Base-by-base conservation (phyloP, 2,797 vertebrate species). In the Tenualosa thibaudeaui region DNA sequence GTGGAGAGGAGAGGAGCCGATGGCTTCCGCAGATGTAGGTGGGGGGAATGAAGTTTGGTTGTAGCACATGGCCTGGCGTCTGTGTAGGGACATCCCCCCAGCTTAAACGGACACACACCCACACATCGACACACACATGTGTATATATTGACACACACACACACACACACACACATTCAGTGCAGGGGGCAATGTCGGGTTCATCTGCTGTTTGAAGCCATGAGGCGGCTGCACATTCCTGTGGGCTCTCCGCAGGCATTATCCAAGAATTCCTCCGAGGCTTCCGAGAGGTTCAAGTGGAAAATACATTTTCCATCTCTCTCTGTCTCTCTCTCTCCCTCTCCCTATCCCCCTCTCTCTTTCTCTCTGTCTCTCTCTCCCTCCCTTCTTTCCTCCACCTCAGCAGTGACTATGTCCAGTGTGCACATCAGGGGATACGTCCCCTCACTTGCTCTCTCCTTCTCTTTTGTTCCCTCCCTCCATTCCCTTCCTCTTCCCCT, bases 231-330 rank as follows among this genome's bases (percentile, higher is more conserved):
- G 82, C 82, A 53, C 89, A 91, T 92, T 92, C 90, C 88, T 92
- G 91, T 90, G 91, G 91, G 86, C 86, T 85, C 85, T 89, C 90
- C 84, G 68, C 88, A 88, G 89, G 88, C 91, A 90, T 89, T 88
- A 87, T 90, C 85, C 88, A 86, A 84, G 87, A 88, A 91, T 92
- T 90, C 89, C 88, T 89, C 87, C 83, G 89, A 90, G 86, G 88
- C 81, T 87, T 89, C 88, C 85, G 82, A 88, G 90, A 87, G 82
- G 82, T 86, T 83, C 86, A 82, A 91, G 85, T 90, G 90, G 89
- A 91, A 90, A 85, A 82, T 88, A 88, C 81, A 43, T 68, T 87
- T 86, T 86, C 58, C n/a, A 58, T 81, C 81, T 84, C 12, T 13
- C 26, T 40, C 65, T n/a, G 26, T 37, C 31, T 71, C 5, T 84